Evolutionary conservation across 2,113 vertebrate genomes (phyloP), one percentile per base, ranked within the genome.

Genomic region (Petrocephalus microphthalmus): DNA sequence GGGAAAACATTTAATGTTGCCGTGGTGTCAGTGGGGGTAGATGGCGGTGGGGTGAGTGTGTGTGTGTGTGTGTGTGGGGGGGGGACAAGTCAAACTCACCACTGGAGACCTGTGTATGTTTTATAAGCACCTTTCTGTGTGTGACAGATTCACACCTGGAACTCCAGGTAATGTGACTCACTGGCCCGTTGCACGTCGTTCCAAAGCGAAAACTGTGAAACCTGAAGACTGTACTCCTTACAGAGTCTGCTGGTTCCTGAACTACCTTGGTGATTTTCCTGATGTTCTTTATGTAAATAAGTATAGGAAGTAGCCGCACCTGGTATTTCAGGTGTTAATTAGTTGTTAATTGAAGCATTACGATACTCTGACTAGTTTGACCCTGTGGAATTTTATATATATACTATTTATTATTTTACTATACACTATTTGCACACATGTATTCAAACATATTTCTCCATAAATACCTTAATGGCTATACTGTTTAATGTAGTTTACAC

Each of bases 91-190:
- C 19, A 78, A 78, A 78, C 71, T 78, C 71, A 19, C 81, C 42
- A 8, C 42, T 83, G 42, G 81, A 37, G 37, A 20, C 81, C 37
- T 19, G 45, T 83, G 42, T 83, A 22, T 49, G 81, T 13, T 83
- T 83, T 3, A 19, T 20, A 42, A 83, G 33, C 37, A 49, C 81
- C 81, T 83, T 83, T 83, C 81, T 49, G 20, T 22, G 33, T 83
- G 81, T 51, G 42, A 83, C 45, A 83, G 81, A 83, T 83, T 83
- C 81, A 83, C 81, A 83, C 81, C 81, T 47, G 81, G 81, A 83
- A 20, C 81, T 83, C 81, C 45, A 83, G 81, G 81, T 83, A 83
- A 83, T 78, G 71, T 78, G 71, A 78, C 15, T 42, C 71, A 78
- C 71, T 42, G 71, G n/a, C 71, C 71, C 15, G 17, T 42, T 29